Conservation (phyloP, 2,113 vertebrate species). For the Brachyhypopomus gauderio region DNA sequence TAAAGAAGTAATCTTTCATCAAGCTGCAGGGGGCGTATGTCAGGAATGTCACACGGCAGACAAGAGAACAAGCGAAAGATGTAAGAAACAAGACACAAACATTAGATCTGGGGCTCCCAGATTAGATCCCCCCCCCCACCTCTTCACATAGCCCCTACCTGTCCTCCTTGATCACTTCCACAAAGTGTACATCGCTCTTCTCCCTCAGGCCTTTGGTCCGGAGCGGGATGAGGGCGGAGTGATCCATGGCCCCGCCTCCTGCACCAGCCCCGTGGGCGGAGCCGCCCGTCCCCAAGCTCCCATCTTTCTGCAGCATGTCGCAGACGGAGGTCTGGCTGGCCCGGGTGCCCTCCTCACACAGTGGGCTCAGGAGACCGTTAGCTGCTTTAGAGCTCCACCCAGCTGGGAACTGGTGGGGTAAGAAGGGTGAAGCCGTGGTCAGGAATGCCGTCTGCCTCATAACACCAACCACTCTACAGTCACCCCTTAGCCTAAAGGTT, state of each 20-base stretch:
- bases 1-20: constrained; percentile 99
- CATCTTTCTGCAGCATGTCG: constrained; percentile 93
- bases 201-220: constrained; percentile 92
- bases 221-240: constrained; percentile 89
- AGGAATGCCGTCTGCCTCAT: not conserved
- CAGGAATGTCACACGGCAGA: not conserved
- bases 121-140: no score
- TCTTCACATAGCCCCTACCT: constrained; percentile 73
- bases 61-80: not conserved
- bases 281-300: constrained; percentile 61
- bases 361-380: constrained; percentile 90
- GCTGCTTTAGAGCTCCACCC: constrained; percentile 81
- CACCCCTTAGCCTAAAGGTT: no score
- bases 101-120: not conserved
- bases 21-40: constrained; percentile 75
- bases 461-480: no score
- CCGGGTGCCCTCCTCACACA: constrained; percentile 83
- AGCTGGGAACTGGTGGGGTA: constrained; percentile 65
- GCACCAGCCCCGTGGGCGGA: constrained; percentile 62
- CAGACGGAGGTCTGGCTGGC: constrained; percentile 94
- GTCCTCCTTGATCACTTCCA: constrained; percentile 98
- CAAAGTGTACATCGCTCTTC: constrained; percentile 95
- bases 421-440: not conserved
- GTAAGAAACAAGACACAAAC: not conserved
- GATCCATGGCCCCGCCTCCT: constrained; percentile 79